Conservation (phyloP, 37 sponge, comb jelly and placozoan genomes). For the Diacarnus erythraeanus region DNA sequence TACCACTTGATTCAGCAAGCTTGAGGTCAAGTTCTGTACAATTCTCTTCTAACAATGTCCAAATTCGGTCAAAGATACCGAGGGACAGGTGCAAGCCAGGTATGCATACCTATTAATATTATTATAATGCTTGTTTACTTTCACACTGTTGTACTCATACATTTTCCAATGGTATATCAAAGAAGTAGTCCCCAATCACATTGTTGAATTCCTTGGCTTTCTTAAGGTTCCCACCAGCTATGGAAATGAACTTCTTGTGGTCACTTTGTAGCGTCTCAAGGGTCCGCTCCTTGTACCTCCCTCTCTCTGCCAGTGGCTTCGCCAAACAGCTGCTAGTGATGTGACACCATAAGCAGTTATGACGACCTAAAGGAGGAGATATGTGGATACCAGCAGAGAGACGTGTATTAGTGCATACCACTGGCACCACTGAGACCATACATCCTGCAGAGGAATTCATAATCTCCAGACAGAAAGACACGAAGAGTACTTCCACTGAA, state of each 20-base stretch:
- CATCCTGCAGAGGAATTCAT: constrained; percentile 45
- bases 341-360: constrained; percentile 52
- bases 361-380: constrained; percentile 17
- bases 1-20: constrained; percentile 15
- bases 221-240: constrained; percentile 23
- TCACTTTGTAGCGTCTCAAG: constrained; percentile 13
- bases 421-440: constrained; percentile 52
- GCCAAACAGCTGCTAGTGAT: constrained; percentile 13
- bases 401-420: constrained; percentile 19
- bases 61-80: constrained; percentile 38
- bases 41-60: constrained; percentile 18
- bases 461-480: constrained; percentile 53
- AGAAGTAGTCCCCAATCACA: constrained; percentile 14
- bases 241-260: constrained; percentile 6
- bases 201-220: constrained; percentile 50
- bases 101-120: constrained; percentile 32
- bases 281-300: background rate
- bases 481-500: constrained; percentile 7
- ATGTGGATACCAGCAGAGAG: background rate
- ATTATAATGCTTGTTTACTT: background rate
- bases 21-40: constrained; percentile 26
- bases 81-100: constrained; percentile 37
- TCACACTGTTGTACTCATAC: background rate
- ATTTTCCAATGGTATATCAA: constrained; percentile 31
- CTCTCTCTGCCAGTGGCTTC: constrained; percentile 14